These are phyloP conservation scores for Galago senegalensis DNA, from an alignment of 2,797 vertebrate species.

Conservation along the genomic window DNA sequence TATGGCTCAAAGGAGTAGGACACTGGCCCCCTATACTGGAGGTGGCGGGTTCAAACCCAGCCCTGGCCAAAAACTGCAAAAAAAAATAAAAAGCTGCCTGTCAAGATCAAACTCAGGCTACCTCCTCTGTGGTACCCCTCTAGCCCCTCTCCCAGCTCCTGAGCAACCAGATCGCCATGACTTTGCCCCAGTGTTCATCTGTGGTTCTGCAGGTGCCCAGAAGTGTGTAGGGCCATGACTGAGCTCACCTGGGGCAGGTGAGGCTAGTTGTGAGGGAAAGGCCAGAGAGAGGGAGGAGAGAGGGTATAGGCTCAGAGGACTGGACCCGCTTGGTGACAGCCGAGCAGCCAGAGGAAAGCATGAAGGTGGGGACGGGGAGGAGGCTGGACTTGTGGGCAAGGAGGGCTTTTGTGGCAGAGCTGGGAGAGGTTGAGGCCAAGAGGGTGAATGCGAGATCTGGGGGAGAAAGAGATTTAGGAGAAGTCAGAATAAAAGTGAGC, in stretches of 20 bases:
- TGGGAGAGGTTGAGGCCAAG: neutral
- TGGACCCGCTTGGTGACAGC: neutral
- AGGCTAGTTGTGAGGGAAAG: neutral
- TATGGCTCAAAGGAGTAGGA: too few species aligned
- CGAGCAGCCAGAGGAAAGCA: neutral
- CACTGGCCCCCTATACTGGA: too few species aligned
- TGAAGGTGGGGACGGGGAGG: accelerated
- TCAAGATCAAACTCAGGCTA: neutral
- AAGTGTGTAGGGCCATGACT: neutral
- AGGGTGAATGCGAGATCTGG: neutral
- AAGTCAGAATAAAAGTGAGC: neutral
- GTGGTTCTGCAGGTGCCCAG: neutral
- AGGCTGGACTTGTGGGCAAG: neutral
- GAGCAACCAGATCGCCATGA: accelerated
- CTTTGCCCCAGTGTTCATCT: too few species aligned
- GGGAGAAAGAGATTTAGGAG: neutral
- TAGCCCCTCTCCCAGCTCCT: neutral
- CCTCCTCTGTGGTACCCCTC: neutral
- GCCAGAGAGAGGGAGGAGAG: neutral
- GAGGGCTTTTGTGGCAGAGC: neutral
- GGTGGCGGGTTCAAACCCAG: too few species aligned
- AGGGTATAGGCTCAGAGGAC: neutral
- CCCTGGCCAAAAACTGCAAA: too few species aligned
- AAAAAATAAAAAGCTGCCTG: neutral
- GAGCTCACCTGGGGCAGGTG: neutral